phyloP scores from a whole-genome alignment of 2,888 invertebrate species.

The Hoplodrina blanda region DNA sequence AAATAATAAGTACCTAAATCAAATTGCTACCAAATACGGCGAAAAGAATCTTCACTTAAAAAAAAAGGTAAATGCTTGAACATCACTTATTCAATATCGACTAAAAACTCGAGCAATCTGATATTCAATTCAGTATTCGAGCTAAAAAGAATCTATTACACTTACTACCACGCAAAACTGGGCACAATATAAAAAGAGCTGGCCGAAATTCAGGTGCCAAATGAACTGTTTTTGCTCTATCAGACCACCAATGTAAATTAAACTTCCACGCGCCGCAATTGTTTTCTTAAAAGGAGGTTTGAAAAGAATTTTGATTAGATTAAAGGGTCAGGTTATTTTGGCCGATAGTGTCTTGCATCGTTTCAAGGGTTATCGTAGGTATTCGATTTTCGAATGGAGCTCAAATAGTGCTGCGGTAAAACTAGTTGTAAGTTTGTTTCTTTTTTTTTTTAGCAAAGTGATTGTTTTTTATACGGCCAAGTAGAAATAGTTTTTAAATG shows the following conservation, averaged over 20 bases:
- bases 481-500: slow-evolving; percentile 25
- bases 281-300: slow-evolving; percentile 30
- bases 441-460: slow-evolving; percentile 30
- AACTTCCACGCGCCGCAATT: slow-evolving; percentile 43
- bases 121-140: slow-evolving; percentile 52
- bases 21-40: slow-evolving; percentile 5
- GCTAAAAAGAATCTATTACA: slow-evolving; percentile 68
- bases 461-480: slow-evolving; percentile 31
- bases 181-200: slow-evolving; percentile 64
- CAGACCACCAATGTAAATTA: slow-evolving; percentile 56
- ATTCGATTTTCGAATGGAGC: slow-evolving; percentile 68
- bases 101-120: slow-evolving; percentile 43
- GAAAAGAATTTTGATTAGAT: slow-evolving; percentile 48
- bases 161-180: slow-evolving; percentile 66
- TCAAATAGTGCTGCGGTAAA: slow-evolving; percentile 61
- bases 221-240: slow-evolving; percentile 69
- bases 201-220: slow-evolving; percentile 70
- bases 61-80: slow-evolving; percentile 18
- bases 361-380: slow-evolving; percentile 66
- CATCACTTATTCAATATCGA: slow-evolving; percentile 42
- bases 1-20: slow-evolving; percentile 20
- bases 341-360: slow-evolving; percentile 65
- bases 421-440: slow-evolving; percentile 46
- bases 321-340: slow-evolving; percentile 58
- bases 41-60: slow-evolving; percentile 23